phyloP scores from a whole-genome alignment of 2,888 invertebrate genomes.

The Caenorhabditis japonica region DNA sequence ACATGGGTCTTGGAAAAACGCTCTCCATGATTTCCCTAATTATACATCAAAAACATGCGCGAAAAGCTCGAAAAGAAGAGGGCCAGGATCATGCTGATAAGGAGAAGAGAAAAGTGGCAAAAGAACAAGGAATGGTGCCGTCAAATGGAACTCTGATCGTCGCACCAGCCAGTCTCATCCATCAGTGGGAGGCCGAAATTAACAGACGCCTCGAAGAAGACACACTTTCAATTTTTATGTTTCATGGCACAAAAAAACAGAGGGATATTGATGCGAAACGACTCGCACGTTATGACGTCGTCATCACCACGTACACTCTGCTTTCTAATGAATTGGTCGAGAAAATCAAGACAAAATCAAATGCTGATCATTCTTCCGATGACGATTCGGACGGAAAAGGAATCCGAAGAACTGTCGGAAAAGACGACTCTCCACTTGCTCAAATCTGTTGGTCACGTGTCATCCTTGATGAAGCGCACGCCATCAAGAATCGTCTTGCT shows the following conservation, averaged over 20 bases:
- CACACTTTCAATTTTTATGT: conserved; percentile 83
- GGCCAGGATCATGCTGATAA: conserved; percentile 52
- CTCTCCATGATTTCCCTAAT: conserved; percentile 79
- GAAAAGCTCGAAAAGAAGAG: conserved; percentile 44
- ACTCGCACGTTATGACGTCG: conserved; percentile 82
- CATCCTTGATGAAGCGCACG: conserved; percentile 93
- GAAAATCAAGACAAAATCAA: conserved; percentile 42
- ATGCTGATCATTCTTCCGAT: conserved; percentile 18
- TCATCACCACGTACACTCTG: conserved; percentile 90
- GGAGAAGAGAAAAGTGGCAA: conserved; percentile 43
- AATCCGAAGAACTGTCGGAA: conserved; percentile 33
- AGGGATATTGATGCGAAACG: conserved; percentile 64
- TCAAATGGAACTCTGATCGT: conserved; percentile 83
- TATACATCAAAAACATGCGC: conserved; percentile 76
- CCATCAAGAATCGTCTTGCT: conserved; percentile 85
- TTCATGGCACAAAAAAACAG: conserved; percentile 85
- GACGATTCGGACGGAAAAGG: conserved; percentile 32
- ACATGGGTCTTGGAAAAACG: conserved; percentile 81
- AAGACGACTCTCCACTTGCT: conserved; percentile 77
- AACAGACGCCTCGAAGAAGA: conserved; percentile 81
- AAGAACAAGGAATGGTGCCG: conserved; percentile 64
- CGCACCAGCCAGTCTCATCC: conserved; percentile 90
- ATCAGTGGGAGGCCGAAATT: conserved; percentile 88
- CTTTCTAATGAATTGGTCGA: conserved; percentile 78
- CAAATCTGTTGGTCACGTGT: conserved; percentile 87